Evolutionary conservation across 2,113 vertebrate genomes (phyloP).

Genomic region (Drymodes brunneopygia): DNA sequence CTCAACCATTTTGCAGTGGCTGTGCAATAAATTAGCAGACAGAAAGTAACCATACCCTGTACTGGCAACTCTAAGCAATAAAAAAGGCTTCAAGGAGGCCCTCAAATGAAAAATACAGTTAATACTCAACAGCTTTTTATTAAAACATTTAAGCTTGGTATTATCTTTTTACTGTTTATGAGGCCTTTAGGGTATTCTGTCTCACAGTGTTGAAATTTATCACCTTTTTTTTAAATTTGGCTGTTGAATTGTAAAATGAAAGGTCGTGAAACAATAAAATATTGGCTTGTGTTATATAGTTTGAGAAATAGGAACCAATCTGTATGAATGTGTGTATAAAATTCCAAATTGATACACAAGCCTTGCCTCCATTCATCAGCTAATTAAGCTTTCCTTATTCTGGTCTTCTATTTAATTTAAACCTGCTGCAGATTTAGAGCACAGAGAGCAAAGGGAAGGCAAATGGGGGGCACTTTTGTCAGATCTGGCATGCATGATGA

Average conservation of each 20-base stretch:
- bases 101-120: not conserved
- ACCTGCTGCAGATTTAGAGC: not conserved
- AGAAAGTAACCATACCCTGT: not conserved
- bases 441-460: not conserved
- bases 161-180: not conserved
- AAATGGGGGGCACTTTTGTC: not conserved
- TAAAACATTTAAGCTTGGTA: not conserved
- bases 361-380: not conserved
- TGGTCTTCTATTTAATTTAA: not conserved
- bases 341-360: not conserved
- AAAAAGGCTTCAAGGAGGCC: not conserved
- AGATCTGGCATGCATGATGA: not conserved
- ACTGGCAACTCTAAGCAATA: not conserved
- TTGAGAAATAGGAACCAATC: not conserved
- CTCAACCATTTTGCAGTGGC: not conserved
- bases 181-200: not conserved
- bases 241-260: not conserved
- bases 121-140: slow-evolving; percentile 22
- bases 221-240: not conserved
- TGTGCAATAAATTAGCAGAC: not conserved
- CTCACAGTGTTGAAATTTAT: not conserved
- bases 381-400: not conserved
- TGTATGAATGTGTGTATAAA: not conserved
- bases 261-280: not conserved
- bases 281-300: not conserved